A percentile compares a stretch with the other conserved stretches of the same genome.
Conservation (phyloP, 2,888 invertebrate species). For the Eupithecia pulchellata region DNA sequence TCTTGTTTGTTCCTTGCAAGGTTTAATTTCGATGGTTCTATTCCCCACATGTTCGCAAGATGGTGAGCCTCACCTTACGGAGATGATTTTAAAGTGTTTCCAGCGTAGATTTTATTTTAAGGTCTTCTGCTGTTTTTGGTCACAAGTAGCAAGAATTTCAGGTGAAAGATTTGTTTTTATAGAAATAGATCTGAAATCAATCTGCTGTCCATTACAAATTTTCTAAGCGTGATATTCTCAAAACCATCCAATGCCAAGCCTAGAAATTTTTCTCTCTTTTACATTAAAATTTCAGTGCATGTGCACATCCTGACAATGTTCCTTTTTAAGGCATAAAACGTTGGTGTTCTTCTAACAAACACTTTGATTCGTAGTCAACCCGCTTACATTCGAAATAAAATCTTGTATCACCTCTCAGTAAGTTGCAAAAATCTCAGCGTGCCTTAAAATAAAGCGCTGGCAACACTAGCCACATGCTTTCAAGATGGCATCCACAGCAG, state of each 20-base stretch:
- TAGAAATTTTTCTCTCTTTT: too few relatives aligned
- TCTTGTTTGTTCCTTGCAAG: conserved; percentile 30
- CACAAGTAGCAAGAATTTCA: background rate
- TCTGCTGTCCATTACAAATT: background rate
- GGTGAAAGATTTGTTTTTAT: too few relatives aligned
- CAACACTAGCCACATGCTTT: conserved; percentile 46
- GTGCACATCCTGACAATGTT: too few relatives aligned
- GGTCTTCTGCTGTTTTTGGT: background rate
- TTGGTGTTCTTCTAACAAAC: too few relatives aligned
- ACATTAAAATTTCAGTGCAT: too few relatives aligned
- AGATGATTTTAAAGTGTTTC: conserved; percentile 27
- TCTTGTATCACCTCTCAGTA: background rate
- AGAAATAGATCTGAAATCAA: too few relatives aligned
- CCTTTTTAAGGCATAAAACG: too few relatives aligned
- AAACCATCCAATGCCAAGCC: background rate
- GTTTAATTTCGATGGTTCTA: conserved; percentile 25
- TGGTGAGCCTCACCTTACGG: conserved; percentile 69
- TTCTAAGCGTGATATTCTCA: background rate
- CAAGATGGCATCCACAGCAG: conserved; percentile 78
- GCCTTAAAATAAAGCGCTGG: conserved; percentile 9
- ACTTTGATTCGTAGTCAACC: too few relatives aligned
- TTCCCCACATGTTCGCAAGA: conserved; percentile 80
- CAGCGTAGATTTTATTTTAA: conserved; percentile 5
- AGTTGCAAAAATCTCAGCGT: background rate
- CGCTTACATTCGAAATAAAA: background rate